Base-by-base conservation (phyloP, 1,140 invertebrate genomes). In the Chlorops oryzae region DNA sequence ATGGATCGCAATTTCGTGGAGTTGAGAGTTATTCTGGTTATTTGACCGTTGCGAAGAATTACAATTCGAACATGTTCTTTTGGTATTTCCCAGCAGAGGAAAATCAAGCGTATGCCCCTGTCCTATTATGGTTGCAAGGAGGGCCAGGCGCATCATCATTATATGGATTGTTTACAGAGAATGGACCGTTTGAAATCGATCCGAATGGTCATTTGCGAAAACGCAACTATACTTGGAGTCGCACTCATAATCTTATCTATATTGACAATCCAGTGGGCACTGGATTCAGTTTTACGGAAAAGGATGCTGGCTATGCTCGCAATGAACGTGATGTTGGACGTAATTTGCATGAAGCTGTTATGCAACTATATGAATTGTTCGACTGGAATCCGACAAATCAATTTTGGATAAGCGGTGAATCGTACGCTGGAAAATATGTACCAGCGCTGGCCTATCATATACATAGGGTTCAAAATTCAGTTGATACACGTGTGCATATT, bases 181-280 rank as follows among this genome's bases (percentile, higher is more conserved):
- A 91, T 62, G 90, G 90, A 0, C 90, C 90, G 0, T 83, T 87
- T 41, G 57, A 75, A 23, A 77, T 90, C 21, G 78, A 78, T 15
- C 68, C 76, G 50, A 73, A 84, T 45, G 76, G 78, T 13, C 69
- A 79, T 68, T 57, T 69, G 63, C 73, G 75, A 43, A 65, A 70
- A 25, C 77, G 87, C 23, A 78, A 85, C 61, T 82, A 81, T 39
- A 83, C 84, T 6, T 93, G 90, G 90, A 84, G 81, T 46, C 73
- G 77, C 13, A 80, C 77, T 5, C 84, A 87, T 59, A 84, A 87
- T 62, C 61, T 93, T 22, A 75, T 93, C 15, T 93, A 87, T 59
- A 86, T 93, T 47, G 91, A 94, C 62, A 92, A 90, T 70, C 91
- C 90, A 5, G 89, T 90, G 35, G 88, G 87, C 2, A 86, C 87